Evolutionary conservation across 2,888 invertebrate genomes (phyloP).

Genomic region (Melikaiella ostensackeni): DNA sequence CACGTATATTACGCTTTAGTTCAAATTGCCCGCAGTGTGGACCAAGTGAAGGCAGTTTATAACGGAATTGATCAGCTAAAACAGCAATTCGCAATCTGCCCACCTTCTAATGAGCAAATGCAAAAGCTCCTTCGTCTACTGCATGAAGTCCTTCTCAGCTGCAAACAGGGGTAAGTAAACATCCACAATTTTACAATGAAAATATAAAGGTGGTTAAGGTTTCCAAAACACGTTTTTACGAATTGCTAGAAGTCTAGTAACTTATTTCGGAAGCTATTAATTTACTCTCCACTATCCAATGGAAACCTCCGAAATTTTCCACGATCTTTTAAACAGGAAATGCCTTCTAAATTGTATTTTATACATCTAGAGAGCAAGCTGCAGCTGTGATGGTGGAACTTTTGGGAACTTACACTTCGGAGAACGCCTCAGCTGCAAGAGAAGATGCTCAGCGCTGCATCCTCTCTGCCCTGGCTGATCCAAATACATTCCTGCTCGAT

Average conservation of each 20-base stretch:
- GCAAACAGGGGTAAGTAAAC: constrained; percentile 86
- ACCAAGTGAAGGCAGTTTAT: constrained; percentile 91
- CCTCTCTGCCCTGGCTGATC: constrained; percentile 95
- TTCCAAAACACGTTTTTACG: no score
- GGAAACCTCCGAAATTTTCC: no score
- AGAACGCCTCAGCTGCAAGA: constrained; percentile 96
- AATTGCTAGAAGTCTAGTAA: no score
- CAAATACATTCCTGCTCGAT: constrained; percentile 96
- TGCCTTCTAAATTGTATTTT: background rate
- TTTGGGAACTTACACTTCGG: constrained; percentile 96
- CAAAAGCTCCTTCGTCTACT: constrained; percentile 93
- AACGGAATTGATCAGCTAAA: constrained; percentile 90
- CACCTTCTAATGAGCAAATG: constrained; percentile 92
- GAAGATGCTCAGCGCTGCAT: constrained; percentile 99
- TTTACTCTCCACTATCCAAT: no score
- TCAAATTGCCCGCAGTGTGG: constrained; percentile 92
- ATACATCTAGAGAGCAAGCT: constrained; percentile 86
- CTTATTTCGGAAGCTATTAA: no score
- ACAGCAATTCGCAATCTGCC: constrained; percentile 87
- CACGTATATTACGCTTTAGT: constrained; percentile 95
- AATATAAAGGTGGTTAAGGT: no score
- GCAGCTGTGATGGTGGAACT: constrained; percentile 98
- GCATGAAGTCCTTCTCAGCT: constrained; percentile 92
- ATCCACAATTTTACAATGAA: no score
- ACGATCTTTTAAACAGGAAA: background rate